A percentile compares a stretch with the other conserved stretches of the same genome.
Evolutionary conservation across 2,888 invertebrate species (phyloP).

Genomic region (Heliconius aoede): DNA sequence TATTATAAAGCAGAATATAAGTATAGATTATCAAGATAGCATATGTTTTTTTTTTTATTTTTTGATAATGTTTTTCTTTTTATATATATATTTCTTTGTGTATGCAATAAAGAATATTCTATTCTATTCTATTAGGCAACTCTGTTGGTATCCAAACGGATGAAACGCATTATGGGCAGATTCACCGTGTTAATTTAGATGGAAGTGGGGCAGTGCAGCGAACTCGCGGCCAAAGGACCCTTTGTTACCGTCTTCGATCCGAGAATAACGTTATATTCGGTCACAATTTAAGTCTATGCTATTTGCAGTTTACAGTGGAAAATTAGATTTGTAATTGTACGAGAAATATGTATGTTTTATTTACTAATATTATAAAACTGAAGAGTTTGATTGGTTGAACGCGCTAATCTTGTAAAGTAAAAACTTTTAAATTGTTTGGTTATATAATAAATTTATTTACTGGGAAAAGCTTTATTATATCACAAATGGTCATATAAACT

Average conservation of each 20-base stretch:
- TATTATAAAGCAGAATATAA: background rate
- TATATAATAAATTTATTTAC: too few relatives aligned
- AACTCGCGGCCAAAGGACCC: slow-evolving; percentile 43
- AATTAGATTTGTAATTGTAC: background rate
- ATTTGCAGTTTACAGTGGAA: background rate
- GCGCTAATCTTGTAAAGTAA: background rate
- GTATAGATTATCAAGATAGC: too few relatives aligned
- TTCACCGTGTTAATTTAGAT: slow-evolving; percentile 59
- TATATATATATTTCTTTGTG: too few relatives aligned
- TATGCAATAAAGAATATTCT: too few relatives aligned
- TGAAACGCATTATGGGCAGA: slow-evolving; percentile 58
- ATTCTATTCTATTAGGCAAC: slow-evolving; percentile 31
- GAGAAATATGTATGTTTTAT: background rate
- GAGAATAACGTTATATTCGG: slow-evolving; percentile 28
- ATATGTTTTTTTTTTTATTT: too few relatives aligned
- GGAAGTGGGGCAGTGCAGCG: slow-evolving; percentile 58
- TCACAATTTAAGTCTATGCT: slow-evolving; percentile 8
- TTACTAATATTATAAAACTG: background rate
- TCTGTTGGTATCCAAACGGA: slow-evolving; percentile 53
- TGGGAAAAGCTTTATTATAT: too few relatives aligned
- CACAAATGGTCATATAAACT: too few relatives aligned
- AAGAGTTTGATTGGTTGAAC: background rate
- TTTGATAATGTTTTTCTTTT: too few relatives aligned
- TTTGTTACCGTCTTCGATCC: slow-evolving; percentile 38
- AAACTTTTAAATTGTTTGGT: too few relatives aligned